A percentile compares a stretch with the other conserved stretches of the same genome.
Evolutionary conservation across 2,888 invertebrate genomes (phyloP).

Genomic region (Thecocarcelia acutangulata): DNA sequence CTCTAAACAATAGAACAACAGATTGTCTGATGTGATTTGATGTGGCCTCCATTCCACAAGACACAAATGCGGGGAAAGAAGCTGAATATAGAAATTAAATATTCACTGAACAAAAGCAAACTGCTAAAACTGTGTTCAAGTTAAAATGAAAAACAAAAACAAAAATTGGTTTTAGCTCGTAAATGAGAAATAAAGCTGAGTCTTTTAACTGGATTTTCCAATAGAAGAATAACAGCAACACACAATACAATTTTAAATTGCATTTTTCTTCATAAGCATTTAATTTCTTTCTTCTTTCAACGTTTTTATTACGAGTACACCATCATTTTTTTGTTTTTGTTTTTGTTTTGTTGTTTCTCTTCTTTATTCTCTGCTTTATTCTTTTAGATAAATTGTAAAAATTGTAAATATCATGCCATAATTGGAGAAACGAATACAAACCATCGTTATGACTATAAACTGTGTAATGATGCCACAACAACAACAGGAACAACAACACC

Average conservation of each 20-base stretch:
- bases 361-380: conserved; percentile 42
- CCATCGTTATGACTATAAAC: conserved; percentile 76
- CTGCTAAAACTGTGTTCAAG: conserved; percentile 1
- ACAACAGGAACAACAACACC: conserved; percentile 62
- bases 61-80: neutral
- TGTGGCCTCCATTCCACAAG: neutral
- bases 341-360: conserved; percentile 1
- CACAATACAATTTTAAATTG: conserved; percentile 61
- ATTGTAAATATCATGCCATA: conserved; percentile 80
- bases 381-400: conserved; percentile 78
- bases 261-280: conserved; percentile 36
- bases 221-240: conserved; percentile 37
- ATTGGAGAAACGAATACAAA: conserved; percentile 77
- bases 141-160: conserved; percentile 35
- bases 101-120: conserved; percentile 25
- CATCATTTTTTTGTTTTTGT: too few species aligned
- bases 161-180: conserved; percentile 41
- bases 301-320: neutral
- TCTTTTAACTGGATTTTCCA: conserved; percentile 54
- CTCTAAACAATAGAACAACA: conserved; percentile 30
- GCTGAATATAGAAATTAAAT: conserved; percentile 28
- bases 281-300: neutral
- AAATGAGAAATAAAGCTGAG: conserved; percentile 51
- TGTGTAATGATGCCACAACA: conserved; percentile 67
- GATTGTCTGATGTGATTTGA: neutral